Base-by-base conservation (phyloP, 1,140 invertebrate species). In the Oryctes rhinoceros region DNA sequence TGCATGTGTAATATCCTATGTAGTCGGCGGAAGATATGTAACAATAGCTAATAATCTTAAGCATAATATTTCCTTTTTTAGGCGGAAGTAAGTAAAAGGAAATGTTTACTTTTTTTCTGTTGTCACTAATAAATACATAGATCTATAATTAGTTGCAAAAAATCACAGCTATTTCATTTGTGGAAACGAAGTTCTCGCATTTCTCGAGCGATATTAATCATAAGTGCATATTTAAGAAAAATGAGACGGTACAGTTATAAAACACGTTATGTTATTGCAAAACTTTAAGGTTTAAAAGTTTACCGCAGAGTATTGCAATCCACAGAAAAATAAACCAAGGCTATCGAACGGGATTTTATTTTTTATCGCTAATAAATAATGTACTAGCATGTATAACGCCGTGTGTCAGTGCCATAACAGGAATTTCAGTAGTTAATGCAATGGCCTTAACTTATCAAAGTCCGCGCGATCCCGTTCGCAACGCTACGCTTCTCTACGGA, bases 391-490 rank as follows among this genome's bases (percentile, higher is more conserved):
- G 20, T 44, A 44, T 71, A 71, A 37, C 24, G 35, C 65, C 35
- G 20, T 35, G 65, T 71, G 65, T 71, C 65, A 24, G 65, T 71
- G 65, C 18, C 65, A 71, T 71, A 71, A 71, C 65, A 71, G 65
- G 65, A 37, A 35, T 71, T 71, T 71, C 65, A 71, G 65, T 37
- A 37, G 20, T 71, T 71, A 71, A 71, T 24, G 65, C 65, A 71
- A 71, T 71, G 65, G 65, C 65, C 65, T 71, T 71, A 71, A 71
- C 65, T 71, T 71, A 71, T 71, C 65, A 71, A 35, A 71, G 65
- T 71, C 65, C 20, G 4, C 10, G 65, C 7, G 65, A 71, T 71
- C 24, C 24, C 65, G 65, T 71, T 71, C 24, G 2, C 65, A 71
- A 71, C 65, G 65, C 24, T 35, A 24, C 24, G 65, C 65, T 13